Base-by-base conservation (phyloP, 2,797 vertebrate species). In the Kryptolebias ocellatus region DNA sequence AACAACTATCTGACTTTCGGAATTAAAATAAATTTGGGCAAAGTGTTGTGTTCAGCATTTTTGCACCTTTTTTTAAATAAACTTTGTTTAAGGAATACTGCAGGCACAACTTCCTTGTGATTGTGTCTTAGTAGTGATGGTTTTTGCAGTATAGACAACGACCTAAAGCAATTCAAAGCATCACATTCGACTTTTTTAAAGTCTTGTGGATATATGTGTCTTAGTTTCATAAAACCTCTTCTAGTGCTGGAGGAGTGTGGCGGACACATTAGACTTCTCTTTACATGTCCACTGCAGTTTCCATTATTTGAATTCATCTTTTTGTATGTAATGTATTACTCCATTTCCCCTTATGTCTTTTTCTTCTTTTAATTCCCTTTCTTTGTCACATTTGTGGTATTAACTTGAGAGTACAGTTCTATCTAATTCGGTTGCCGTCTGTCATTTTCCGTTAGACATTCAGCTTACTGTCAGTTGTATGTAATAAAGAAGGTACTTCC, bases 401-500 rank as follows among this genome's bases (percentile, higher is more conserved):
- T 42, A 42, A 11, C 17, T 53, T 16, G 10, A 55, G 10, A 14
- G 9, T 11, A 4, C 31, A 37, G 1, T 37, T 18, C 10, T 18
- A 16, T n/a, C 16, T 37, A 46, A 20, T 56, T 42, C 1, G 2
- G 3, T 16, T 24, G 20, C 12, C 0, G 4, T 57, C 12, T 15
- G 5, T 39, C 53, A 55, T 53, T 56, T 18, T 57, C n/a, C 34
- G 31, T 31, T 3, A 44, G 31, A 51, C 45, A 72, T 16, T 9
- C 53, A 59, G 16, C 39, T 73, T 47, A 31, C 54, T 54, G 28
- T 4, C 17, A 6, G 39, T 66, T 58, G 58, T 49, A 3, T 56
- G 39, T 56, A 37, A 46, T 42, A 45, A 58, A 67, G 10, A 58
- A 67, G 44, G 17, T 9, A 39, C 47, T 60, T 61, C 16, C 67